A percentile compares a stretch with the other conserved stretches of the same genome.
These are phyloP conservation scores for Lamprologus callipterus DNA, from an alignment of 2,113 vertebrate genomes.

Conservation along the genomic window DNA sequence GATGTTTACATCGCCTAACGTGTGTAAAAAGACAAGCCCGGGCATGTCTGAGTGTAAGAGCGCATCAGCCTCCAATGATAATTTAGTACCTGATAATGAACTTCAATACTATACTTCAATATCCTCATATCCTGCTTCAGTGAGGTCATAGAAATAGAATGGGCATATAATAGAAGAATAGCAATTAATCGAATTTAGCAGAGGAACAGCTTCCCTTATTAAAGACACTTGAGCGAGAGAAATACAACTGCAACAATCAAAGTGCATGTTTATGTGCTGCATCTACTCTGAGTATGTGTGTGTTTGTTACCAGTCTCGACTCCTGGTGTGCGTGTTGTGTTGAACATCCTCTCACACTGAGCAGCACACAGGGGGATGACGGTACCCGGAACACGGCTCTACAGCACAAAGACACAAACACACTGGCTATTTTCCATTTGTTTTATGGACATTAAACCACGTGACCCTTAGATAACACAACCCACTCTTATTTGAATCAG, in stretches of 20 bases:
- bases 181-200: background rate
- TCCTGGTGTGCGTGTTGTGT: conserved; percentile 76
- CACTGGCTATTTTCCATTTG: background rate
- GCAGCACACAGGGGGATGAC: conserved; percentile 76
- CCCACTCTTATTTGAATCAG: too few relatives aligned
- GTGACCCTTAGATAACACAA: background rate
- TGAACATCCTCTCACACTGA: conserved; percentile 81
- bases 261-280: background rate
- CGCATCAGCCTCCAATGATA: background rate
- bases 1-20: background rate
- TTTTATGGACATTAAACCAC: background rate
- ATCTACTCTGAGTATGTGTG: background rate
- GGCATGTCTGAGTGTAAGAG: background rate
- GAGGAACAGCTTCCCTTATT: background rate
- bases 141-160: background rate
- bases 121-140: too few relatives aligned
- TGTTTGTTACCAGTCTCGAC: conserved; percentile 63
- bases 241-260: background rate
- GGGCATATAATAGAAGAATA: background rate
- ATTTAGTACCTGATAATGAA: background rate
- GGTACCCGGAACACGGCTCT: conserved; percentile 75
- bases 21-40: background rate
- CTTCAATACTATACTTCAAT: background rate
- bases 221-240: background rate
- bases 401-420: background rate